Evolutionary conservation across 2,797 vertebrate genomes (phyloP).

Genomic region (Mus caroli): DNA sequence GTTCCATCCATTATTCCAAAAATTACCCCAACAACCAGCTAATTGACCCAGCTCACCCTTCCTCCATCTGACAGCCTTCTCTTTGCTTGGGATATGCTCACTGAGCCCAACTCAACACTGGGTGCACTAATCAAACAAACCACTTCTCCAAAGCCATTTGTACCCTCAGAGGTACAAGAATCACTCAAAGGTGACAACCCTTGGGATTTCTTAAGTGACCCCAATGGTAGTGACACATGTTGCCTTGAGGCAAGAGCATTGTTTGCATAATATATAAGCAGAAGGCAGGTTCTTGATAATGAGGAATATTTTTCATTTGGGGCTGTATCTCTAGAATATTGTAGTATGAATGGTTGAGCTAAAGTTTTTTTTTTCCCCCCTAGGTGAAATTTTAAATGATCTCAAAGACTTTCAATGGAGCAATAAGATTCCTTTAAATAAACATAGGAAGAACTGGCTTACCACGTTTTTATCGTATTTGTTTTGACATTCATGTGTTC

Average conservation of each 20-base stretch:
- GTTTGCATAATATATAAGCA: constrained; percentile 16
- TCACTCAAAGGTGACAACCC: neutral
- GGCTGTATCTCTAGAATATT: constrained; percentile 42
- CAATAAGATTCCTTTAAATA: constrained; percentile 39
- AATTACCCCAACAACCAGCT: neutral
- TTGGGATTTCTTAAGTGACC: neutral
- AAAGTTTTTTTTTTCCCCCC: neutral
- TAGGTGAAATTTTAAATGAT: constrained; percentile 58
- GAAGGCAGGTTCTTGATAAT: constrained; percentile 42
- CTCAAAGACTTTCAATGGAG: constrained; percentile 27
- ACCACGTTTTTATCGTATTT: constrained; percentile 30
- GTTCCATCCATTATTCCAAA: neutral
- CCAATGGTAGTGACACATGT: neutral
- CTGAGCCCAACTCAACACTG: neutral
- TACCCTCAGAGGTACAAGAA: neutral
- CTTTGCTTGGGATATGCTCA: neutral
- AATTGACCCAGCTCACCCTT: neutral
- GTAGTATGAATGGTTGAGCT: constrained; percentile 32
- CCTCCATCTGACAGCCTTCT: neutral
- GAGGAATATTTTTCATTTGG: constrained; percentile 49
- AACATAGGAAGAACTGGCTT: neutral
- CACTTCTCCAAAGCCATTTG: neutral
- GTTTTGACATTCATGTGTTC: constrained; percentile 48
- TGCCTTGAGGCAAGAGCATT: neutral
- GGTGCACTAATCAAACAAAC: neutral